Evolutionary conservation across 1,140 invertebrate genomes (phyloP).

Genomic region (Zaprionus davidi): DNA sequence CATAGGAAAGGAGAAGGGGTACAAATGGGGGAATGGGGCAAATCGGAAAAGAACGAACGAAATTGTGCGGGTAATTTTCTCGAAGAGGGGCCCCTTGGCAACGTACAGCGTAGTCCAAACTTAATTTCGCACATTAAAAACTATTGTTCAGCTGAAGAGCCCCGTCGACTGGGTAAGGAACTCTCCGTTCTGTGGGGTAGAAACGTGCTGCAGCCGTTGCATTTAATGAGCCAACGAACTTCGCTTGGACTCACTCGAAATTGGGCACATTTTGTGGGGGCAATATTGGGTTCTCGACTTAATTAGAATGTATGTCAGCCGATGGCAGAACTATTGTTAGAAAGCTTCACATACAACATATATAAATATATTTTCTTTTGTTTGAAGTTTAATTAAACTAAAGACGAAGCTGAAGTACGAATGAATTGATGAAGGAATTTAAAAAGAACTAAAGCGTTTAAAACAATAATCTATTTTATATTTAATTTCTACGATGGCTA

Average conservation of each 20-base stretch:
- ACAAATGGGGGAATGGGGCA: neutral
- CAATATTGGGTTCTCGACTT: conserved; percentile 26
- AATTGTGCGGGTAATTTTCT: conserved; percentile 61
- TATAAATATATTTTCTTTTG: neutral
- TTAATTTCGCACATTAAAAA: conserved; percentile 79
- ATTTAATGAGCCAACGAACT: conserved; percentile 63
- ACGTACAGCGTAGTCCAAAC: conserved; percentile 52
- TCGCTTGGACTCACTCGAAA: conserved; percentile 29
- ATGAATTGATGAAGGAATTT: too few relatives aligned
- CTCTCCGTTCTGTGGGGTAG: conserved; percentile 9
- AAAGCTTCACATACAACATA: neutral
- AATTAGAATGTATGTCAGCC: conserved; percentile 50
- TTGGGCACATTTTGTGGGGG: conserved; percentile 46
- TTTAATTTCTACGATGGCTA: too few relatives aligned
- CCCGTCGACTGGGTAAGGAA: conserved; percentile 7
- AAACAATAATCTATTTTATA: too few relatives aligned
- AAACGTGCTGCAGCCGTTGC: conserved; percentile 60
- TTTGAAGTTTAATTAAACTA: neutral
- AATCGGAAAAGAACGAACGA: conserved; percentile 43
- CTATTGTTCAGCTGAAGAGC: conserved; percentile 55
- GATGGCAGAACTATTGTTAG: neutral
- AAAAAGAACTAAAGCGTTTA: too few relatives aligned
- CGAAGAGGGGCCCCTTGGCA: conserved; percentile 11
- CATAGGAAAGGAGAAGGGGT: conserved; percentile 5
- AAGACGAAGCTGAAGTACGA: too few relatives aligned